Evolutionary conservation across 1,140 invertebrate species (phyloP).

Genomic region (Ips nitidus): DNA sequence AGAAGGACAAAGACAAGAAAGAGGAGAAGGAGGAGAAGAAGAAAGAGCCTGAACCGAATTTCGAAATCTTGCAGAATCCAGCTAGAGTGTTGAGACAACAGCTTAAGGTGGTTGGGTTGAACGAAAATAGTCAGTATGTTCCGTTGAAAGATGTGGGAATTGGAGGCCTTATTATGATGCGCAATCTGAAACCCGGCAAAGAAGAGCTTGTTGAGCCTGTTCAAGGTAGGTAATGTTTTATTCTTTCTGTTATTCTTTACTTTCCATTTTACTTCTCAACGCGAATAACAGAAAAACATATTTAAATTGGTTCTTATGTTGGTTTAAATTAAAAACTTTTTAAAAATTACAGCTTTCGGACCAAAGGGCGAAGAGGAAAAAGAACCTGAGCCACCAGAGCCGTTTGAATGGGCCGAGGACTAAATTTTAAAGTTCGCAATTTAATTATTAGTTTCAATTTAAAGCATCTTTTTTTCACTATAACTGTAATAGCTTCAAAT

Average conservation of each 20-base stretch:
- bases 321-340: too few species aligned
- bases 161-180: slow-evolving; percentile 95
- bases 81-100: slow-evolving; percentile 92
- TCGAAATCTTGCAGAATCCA: slow-evolving; percentile 93
- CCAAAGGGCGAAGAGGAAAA: slow-evolving; percentile 93
- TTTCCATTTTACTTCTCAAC: neutral
- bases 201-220: slow-evolving; percentile 93
- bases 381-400: slow-evolving; percentile 95
- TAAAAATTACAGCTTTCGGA: slow-evolving; percentile 69
- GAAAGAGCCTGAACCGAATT: slow-evolving; percentile 84
- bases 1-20: slow-evolving; percentile 51
- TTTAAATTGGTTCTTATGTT: slow-evolving; percentile 29
- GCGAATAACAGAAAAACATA: neutral
- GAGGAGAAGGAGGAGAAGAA: slow-evolving; percentile 64
- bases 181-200: slow-evolving; percentile 78
- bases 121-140: slow-evolving; percentile 77
- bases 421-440: slow-evolving; percentile 44
- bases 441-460: neutral
- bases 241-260: neutral
- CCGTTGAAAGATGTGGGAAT: slow-evolving; percentile 90
- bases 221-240: slow-evolving; percentile 53
- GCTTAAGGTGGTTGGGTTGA: slow-evolving; percentile 81
- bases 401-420: slow-evolving; percentile 93
- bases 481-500: too few species aligned
- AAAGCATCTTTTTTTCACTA: too few species aligned